A percentile compares a stretch with the other conserved stretches of the same genome.
phyloP scores from a whole-genome alignment of 1,140 invertebrate species.

The Lerema accius region DNA sequence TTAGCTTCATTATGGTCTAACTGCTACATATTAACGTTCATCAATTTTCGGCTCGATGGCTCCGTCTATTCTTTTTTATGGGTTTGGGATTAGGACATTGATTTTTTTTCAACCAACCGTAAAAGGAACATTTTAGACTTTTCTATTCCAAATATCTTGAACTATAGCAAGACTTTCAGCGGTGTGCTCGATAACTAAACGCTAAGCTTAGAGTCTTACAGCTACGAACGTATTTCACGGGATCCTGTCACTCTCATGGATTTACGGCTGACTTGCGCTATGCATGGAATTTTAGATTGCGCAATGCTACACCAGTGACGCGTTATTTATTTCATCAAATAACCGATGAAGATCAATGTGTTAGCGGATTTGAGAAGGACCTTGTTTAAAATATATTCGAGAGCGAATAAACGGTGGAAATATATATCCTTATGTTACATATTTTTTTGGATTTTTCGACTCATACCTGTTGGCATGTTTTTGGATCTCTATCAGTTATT shows the following conservation, averaged over 20 bases:
- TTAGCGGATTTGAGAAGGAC: slow-evolving; percentile 11
- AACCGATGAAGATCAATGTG: slow-evolving; percentile 24
- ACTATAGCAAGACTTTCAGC: neutral
- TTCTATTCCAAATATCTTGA: too few relatives aligned
- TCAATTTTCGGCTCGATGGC: too few relatives aligned
- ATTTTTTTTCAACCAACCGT: too few relatives aligned
- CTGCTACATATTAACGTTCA: too few relatives aligned
- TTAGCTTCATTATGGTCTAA: too few relatives aligned
- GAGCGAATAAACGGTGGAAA: neutral
- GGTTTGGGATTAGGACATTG: too few relatives aligned
- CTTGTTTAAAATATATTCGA: slow-evolving; percentile 15
- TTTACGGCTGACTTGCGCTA: slow-evolving; percentile 31
- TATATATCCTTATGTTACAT: slow-evolving; percentile 4
- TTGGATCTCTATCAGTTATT: too few relatives aligned
- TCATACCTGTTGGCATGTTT: too few relatives aligned
- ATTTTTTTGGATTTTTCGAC: too few relatives aligned
- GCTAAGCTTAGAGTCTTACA: slow-evolving; percentile 23
- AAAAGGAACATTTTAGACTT: too few relatives aligned
- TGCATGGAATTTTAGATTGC: slow-evolving; percentile 32
- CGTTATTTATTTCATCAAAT: slow-evolving; percentile 32
- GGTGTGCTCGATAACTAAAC: slow-evolving; percentile 22
- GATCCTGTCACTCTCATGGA: slow-evolving; percentile 28
- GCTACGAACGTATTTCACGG: slow-evolving; percentile 26
- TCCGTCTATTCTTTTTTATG: too few relatives aligned
- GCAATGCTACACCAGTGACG: slow-evolving; percentile 20